These are phyloP conservation scores for Ictalurus furcatus DNA, from an alignment of 2,113 vertebrate genomes.

Conservation along the genomic window DNA sequence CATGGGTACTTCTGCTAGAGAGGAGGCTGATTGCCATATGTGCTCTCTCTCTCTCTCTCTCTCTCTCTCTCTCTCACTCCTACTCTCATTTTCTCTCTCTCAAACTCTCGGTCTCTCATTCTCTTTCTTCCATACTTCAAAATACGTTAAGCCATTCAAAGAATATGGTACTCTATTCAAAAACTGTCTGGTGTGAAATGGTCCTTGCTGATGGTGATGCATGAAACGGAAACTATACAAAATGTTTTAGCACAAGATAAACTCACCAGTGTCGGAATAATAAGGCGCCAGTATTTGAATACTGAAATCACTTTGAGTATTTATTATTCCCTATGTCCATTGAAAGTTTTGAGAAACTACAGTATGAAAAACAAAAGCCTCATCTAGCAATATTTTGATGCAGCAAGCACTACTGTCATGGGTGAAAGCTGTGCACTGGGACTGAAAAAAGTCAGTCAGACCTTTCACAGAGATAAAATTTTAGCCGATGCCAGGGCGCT, in stretches of 20 bases:
- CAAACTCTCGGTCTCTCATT: neutral
- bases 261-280: neutral
- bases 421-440: neutral
- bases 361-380: neutral
- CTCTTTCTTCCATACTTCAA: slow-evolving; percentile 7
- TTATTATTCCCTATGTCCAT: neutral
- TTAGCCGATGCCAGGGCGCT: neutral
- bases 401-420: neutral
- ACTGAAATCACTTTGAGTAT: neutral
- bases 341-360: neutral
- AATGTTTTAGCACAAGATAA: neutral
- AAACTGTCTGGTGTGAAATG: neutral
- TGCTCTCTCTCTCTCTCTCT: neutral
- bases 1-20: slow-evolving; percentile 18
- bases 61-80: neutral
- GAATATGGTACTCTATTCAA: neutral
- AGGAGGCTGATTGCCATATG: slow-evolving; percentile 12
- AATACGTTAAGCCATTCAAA: neutral
- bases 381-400: neutral
- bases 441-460: neutral
- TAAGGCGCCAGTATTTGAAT: neutral
- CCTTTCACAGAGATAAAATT: neutral
- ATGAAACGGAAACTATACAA: neutral
- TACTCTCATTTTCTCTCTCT: neutral
- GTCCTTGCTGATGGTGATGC: neutral